phyloP scores from a whole-genome alignment of 2,888 invertebrate species.

The Zygogramma bicolorata region DNA sequence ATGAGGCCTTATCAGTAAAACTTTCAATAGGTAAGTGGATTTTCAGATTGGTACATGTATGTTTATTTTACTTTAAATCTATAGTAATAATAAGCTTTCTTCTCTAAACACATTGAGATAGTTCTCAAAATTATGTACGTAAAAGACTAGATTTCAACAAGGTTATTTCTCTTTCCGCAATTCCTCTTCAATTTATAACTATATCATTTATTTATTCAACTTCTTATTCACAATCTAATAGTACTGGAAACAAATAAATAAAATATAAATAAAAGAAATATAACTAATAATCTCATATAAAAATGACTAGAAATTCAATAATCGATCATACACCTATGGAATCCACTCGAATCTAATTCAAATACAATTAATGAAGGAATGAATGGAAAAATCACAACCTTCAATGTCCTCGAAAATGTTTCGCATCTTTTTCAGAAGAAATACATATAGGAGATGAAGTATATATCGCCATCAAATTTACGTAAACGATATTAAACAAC shows the following conservation, averaged over 20 bases:
- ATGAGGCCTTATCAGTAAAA: slow-evolving; percentile 50
- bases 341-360: slow-evolving; percentile 22
- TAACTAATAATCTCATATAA: slow-evolving; percentile 11
- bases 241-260: slow-evolving; percentile 14
- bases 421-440: background rate
- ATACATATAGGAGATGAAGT: background rate
- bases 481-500: slow-evolving; percentile 8
- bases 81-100: slow-evolving; percentile 44
- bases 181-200: slow-evolving; percentile 45
- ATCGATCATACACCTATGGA: slow-evolving; percentile 28
- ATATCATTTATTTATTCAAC: slow-evolving; percentile 39
- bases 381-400: slow-evolving; percentile 37
- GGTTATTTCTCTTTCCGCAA: slow-evolving; percentile 43
- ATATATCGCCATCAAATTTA: slow-evolving; percentile 14
- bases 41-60: slow-evolving; percentile 53
- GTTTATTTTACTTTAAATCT: slow-evolving; percentile 35
- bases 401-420: slow-evolving; percentile 25
- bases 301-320: slow-evolving; percentile 40
- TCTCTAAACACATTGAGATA: slow-evolving; percentile 54
- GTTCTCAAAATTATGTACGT: slow-evolving; percentile 43
- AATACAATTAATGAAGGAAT: slow-evolving; percentile 5
- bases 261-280: slow-evolving; percentile 26
- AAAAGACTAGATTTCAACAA: slow-evolving; percentile 41
- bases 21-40: slow-evolving; percentile 44
- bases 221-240: slow-evolving; percentile 34